Percentiles rank a stretch among this genome's conserved stretches.
Conservation (phyloP, 2,113 vertebrate genomes). For the Sterna hirundo region DNA sequence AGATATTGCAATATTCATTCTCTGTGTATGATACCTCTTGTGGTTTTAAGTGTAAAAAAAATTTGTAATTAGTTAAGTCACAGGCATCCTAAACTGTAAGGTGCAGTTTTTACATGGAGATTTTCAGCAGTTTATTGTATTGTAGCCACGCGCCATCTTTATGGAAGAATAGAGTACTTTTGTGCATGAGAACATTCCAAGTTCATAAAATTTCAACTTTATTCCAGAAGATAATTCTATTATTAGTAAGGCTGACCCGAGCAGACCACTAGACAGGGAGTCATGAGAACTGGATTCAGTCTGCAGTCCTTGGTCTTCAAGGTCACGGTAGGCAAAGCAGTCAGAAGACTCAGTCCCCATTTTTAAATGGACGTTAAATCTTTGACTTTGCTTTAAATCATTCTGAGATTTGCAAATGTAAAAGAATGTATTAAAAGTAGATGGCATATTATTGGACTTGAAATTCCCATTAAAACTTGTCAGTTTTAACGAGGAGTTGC, state of each 20-base stretch:
- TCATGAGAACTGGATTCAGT: background rate
- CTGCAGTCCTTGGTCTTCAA: background rate
- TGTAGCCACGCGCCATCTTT: fast-evolving
- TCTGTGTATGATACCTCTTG: background rate
- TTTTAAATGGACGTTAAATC: background rate
- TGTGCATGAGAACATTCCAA: background rate
- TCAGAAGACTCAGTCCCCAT: background rate
- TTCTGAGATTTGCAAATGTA: background rate
- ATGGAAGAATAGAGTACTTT: background rate
- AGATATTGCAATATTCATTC: background rate
- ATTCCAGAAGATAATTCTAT: background rate
- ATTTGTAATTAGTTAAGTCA: background rate
- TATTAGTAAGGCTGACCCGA: background rate
- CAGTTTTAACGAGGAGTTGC: background rate
- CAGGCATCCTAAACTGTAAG: background rate
- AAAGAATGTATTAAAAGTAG: background rate
- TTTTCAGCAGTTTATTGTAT: background rate
- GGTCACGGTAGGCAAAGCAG: background rate
- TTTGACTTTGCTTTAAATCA: background rate
- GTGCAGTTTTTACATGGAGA: background rate
- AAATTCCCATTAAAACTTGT: background rate
- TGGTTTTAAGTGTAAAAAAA: background rate
- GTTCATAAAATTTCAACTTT: background rate
- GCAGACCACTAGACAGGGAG: background rate
- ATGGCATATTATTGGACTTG: background rate